Conservation (phyloP, 2,797 vertebrate species). For the Okamejei kenojei region DNA sequence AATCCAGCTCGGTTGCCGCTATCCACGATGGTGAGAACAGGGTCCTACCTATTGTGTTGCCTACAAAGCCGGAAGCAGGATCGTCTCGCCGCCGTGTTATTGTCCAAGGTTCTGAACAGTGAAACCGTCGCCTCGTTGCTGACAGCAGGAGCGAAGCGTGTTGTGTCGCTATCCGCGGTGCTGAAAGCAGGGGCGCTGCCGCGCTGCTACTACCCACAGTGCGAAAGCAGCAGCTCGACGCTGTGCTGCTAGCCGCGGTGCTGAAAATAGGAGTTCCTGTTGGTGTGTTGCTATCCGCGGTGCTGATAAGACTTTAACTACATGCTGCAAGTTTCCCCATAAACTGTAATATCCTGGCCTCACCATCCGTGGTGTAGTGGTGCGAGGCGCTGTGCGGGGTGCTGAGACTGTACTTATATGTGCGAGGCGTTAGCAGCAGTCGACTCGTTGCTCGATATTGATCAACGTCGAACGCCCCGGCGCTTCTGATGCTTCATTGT, state of each 20-base stretch:
- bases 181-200: neutral
- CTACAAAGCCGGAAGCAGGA: neutral
- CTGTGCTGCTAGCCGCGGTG: neutral
- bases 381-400: neutral
- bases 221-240: neutral
- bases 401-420: neutral
- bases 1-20: too few relatives aligned
- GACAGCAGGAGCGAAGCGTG: neutral
- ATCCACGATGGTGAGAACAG: neutral
- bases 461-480: neutral
- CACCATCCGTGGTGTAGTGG: neutral
- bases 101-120: neutral
- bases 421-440: too few relatives aligned
- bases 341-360: conserved; percentile 7
- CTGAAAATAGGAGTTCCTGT: neutral
- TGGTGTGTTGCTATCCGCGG: neutral
- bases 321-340: conserved; percentile 20
- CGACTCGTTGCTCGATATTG: neutral
- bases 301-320: conserved; percentile 4
- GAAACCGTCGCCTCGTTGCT: neutral
- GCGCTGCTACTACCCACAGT: neutral
- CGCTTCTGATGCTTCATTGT: neutral
- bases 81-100: neutral
- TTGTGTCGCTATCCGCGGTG: neutral
- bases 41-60: neutral